A percentile compares a stretch with the other conserved stretches of the same genome.
Conservation (phyloP, 2,888 invertebrate species). For the Thysanoteuthis rhombus region DNA sequence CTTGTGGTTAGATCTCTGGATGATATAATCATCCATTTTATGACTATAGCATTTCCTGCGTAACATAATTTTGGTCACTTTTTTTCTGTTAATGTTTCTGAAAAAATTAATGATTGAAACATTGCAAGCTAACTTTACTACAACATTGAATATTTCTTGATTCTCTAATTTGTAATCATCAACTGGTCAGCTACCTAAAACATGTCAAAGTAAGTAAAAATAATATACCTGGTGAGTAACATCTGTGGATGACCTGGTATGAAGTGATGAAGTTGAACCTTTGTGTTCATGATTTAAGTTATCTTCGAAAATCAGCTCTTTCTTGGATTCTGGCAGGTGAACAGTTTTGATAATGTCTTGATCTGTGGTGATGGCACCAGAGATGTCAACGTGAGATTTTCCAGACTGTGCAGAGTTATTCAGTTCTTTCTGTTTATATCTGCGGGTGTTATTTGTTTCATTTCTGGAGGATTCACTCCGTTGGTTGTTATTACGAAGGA, state of each 20-base stretch:
- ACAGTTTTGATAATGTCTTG: not conserved
- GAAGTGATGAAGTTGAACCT: conserved; percentile 12
- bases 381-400: not conserved
- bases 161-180: too few species aligned
- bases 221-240: not conserved
- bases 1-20: too few species aligned
- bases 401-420: not conserved
- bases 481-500: not conserved
- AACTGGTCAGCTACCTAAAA: too few species aligned
- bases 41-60: too few species aligned
- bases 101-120: too few species aligned
- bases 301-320: not conserved
- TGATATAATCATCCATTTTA: too few species aligned
- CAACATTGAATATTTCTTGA: too few species aligned
- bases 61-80: too few species aligned
- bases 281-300: not conserved
- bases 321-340: not conserved
- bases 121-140: too few species aligned
- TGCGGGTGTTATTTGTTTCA: not conserved
- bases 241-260: not conserved
- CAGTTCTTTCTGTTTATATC: not conserved
- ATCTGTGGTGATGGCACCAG: not conserved
- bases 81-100: too few species aligned
- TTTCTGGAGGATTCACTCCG: not conserved
- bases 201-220: not conserved